Percentiles rank a stretch among this genome's conserved stretches.
These are phyloP conservation scores for Leptinotarsa undecemlineata DNA, from an alignment of 1,140 invertebrate species.

Conservation along the genomic window DNA sequence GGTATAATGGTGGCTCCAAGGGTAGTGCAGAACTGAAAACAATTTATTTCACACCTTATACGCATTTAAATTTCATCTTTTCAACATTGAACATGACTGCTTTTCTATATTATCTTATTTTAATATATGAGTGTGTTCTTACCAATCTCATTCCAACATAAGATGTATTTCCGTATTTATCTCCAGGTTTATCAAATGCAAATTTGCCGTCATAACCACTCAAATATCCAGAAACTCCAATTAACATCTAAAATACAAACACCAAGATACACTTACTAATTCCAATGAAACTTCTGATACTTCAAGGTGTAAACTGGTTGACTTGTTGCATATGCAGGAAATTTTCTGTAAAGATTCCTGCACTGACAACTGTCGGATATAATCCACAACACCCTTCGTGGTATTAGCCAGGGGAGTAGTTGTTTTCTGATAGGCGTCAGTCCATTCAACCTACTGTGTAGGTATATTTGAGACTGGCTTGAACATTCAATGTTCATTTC, in stretches of 20 bases:
- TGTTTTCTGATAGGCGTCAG: too few relatives aligned
- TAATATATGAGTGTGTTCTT: constrained; percentile 55
- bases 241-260: constrained; percentile 78
- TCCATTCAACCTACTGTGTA: too few relatives aligned
- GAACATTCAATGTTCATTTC: too few relatives aligned
- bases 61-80: constrained; percentile 49
- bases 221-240: constrained; percentile 87
- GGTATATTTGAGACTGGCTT: too few relatives aligned
- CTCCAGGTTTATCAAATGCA: constrained; percentile 94
- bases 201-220: constrained; percentile 96
- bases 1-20: constrained; percentile 88
- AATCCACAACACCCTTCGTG: too few relatives aligned
- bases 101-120: constrained; percentile 12
- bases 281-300: constrained; percentile 11
- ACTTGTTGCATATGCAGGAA: too few relatives aligned
- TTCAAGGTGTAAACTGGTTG: too few relatives aligned
- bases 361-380: too few relatives aligned
- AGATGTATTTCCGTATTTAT: constrained; percentile 85
- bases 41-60: constrained; percentile 87
- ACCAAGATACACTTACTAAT: too few relatives aligned
- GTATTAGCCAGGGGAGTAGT: too few relatives aligned
- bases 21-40: constrained; percentile 85
- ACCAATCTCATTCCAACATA: constrained; percentile 96
- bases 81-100: background rate
- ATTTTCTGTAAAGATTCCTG: too few relatives aligned